Base-by-base conservation (phyloP, 2,888 invertebrate species). In the Corbicula japonica region DNA sequence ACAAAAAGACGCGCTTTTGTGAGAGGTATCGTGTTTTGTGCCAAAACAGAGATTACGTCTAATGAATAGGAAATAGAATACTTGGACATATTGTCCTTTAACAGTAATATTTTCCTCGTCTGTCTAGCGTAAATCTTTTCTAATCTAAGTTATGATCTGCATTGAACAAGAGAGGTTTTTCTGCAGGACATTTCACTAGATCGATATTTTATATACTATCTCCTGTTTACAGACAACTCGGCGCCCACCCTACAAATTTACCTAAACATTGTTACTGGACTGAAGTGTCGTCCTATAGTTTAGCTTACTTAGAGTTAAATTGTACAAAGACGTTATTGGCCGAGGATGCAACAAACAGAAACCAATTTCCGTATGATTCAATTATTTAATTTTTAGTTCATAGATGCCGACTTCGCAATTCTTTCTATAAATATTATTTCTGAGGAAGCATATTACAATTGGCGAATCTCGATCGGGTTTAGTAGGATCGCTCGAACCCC, bases 171-270 rank as follows among this genome's bases (percentile, higher is more conserved):
- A 68, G 80, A 68, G 66, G 12, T 66, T 68, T 77, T 80, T 76
- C 80, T 68, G 71, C 66, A 63, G 80, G 80, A 71, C 74, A 80
- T 80, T 80, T 76, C 72, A 72, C 72, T 56, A 44, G 54, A 68
- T 66, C 71, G 68, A 72, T 76, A 75, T 76, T 80, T 76, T 80
- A 80, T 80, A 80, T 76, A 80, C 75, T 80, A 80, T 80, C 79
- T 80, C 56, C 28, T 50, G 48, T 58, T 32, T 30, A 62, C 50
- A 80, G 80, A 80, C 80, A 63, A 34, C 21, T 10, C 54, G 80
- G 80, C 80, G 80, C 80, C 80, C 56, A n/a, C 41, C 56, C 68
- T 54, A 69, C 77, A 73, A 77, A 66, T 71, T 62, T 77, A 77
- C 77, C 71, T 77, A 72, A 66, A 72, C 60, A 56, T 41, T 52